Conservation (phyloP, 2,113 vertebrate genomes). For the Romanogobio albipinnatus region DNA sequence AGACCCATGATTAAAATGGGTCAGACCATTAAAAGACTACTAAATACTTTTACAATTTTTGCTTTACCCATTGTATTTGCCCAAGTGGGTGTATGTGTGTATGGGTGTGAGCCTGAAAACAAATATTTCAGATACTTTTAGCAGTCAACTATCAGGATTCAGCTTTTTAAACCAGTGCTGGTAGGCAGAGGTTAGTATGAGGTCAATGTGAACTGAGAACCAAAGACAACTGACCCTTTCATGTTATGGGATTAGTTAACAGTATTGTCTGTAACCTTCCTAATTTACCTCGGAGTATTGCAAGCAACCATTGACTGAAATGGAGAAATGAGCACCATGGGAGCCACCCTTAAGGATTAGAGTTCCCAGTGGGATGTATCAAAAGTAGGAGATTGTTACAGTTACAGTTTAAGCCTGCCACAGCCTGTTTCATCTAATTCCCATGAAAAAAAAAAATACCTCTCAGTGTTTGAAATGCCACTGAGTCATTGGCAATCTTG, state of each 20-base stretch:
- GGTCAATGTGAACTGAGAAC: neutral
- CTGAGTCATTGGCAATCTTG: neutral
- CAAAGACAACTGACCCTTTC: conserved; percentile 4
- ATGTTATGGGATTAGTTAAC: neutral
- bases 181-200: neutral
- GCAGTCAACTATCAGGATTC: neutral
- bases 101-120: neutral
- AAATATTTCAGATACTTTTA: neutral
- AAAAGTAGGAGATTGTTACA: neutral
- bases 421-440: neutral
- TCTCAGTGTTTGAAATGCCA: neutral
- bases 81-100: too few relatives aligned
- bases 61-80: too few relatives aligned
- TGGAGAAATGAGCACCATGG: neutral
- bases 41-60: too few relatives aligned
- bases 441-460: neutral
- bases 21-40: too few relatives aligned
- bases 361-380: neutral
- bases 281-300: neutral
- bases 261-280: neutral
- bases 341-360: neutral
- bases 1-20: too few relatives aligned
- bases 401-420: neutral
- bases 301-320: conserved; percentile 12
- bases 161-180: neutral